Conservation (phyloP, 2,888 invertebrate genomes). For the Drosophila neutralis region DNA sequence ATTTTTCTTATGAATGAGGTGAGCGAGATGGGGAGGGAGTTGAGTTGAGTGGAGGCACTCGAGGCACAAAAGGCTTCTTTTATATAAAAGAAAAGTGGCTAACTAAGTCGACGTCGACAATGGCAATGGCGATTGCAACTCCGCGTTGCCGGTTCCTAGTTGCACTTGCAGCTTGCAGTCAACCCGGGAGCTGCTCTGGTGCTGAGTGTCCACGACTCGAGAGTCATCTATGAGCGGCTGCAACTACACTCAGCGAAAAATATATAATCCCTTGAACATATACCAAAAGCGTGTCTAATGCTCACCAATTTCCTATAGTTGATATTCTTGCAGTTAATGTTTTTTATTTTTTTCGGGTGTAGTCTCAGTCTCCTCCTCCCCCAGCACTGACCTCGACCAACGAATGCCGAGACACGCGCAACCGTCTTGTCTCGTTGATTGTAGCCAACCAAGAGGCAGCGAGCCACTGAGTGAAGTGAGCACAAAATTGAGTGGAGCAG, state of each 20-base stretch:
- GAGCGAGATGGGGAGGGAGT: neutral
- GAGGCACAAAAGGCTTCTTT: slow-evolving; percentile 76
- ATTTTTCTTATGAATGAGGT: slow-evolving; percentile 59
- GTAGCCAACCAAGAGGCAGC: slow-evolving; percentile 18
- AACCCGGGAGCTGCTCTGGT: slow-evolving; percentile 1
- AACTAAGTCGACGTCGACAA: slow-evolving; percentile 65
- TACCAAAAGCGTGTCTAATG: neutral
- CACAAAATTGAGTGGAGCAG: slow-evolving; percentile 53
- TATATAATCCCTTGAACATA: neutral
- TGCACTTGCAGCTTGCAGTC: slow-evolving; percentile 47
- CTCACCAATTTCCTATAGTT: neutral
- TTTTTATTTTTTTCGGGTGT: neutral
- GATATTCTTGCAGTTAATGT: neutral
- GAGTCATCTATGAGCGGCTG: slow-evolving; percentile 53
- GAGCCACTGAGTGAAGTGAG: slow-evolving; percentile 53
- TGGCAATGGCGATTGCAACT: slow-evolving; percentile 3
- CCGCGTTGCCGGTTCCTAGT: slow-evolving; percentile 5
- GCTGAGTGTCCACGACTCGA: slow-evolving; percentile 45
- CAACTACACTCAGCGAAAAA: slow-evolving; percentile 27
- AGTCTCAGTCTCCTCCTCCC: neutral
- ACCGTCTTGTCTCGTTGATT: slow-evolving; percentile 49
- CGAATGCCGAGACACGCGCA: slow-evolving; percentile 43
- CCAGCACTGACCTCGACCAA: slow-evolving; percentile 8
- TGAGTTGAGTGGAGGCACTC: slow-evolving; percentile 42
- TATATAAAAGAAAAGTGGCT: slow-evolving; percentile 77